phyloP scores from a whole-genome alignment of 1,140 invertebrate genomes.

The Oppia nitens region DNA sequence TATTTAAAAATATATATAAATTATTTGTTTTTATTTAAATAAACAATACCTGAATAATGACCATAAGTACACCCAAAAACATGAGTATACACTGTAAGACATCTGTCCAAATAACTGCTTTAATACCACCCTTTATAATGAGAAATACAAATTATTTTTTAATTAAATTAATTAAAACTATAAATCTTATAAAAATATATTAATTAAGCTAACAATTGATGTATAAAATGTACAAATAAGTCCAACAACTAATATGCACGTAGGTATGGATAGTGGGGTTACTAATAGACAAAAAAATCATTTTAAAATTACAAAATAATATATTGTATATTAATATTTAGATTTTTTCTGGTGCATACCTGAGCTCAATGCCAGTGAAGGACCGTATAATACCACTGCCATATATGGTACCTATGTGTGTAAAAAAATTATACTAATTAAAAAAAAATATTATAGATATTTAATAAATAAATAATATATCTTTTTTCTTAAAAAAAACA shows the following conservation, averaged over 20 bases:
- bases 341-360: not conserved
- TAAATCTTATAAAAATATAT: not conserved
- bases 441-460: no score
- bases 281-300: slow-evolving; percentile 42
- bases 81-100: slow-evolving; percentile 19
- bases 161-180: not conserved
- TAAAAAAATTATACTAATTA: no score
- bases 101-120: slow-evolving; percentile 22
- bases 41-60: slow-evolving; percentile 36
- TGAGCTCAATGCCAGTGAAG: slow-evolving; percentile 55
- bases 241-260: slow-evolving; percentile 70
- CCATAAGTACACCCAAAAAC: slow-evolving; percentile 21
- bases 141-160: not conserved
- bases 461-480: no score
- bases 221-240: slow-evolving; percentile 84
- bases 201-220: slow-evolving; percentile 35
- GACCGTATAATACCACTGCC: not conserved
- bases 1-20: not conserved
- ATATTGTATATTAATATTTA: not conserved
- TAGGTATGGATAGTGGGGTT: slow-evolving; percentile 52
- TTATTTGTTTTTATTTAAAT: not conserved
- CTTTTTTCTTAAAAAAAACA: no score
- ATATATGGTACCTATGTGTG: not conserved
- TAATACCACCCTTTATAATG: slow-evolving; percentile 17
- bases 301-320: not conserved